Conservation (phyloP, 2,113 vertebrate species). For the Cololabis saira region DNA sequence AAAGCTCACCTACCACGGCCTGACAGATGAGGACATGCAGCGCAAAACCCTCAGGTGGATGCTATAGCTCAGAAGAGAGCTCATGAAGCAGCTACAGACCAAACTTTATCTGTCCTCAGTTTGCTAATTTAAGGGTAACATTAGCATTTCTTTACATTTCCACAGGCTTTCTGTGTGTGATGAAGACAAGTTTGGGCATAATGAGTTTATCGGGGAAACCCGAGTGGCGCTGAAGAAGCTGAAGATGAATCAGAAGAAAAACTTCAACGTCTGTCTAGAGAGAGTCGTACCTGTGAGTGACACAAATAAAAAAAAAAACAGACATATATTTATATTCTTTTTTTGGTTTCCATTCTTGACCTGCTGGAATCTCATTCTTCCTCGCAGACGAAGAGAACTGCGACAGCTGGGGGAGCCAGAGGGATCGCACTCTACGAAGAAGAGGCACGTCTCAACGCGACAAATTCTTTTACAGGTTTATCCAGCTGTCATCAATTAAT, state of each 20-base stretch:
- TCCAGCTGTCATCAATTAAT: conserved; percentile 2
- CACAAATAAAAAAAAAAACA: neutral
- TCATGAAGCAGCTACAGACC: neutral
- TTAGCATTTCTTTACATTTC: conserved; percentile 17
- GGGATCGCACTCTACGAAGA: conserved; percentile 97
- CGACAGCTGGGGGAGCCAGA: conserved; percentile 86
- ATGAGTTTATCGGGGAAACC: conserved; percentile 98
- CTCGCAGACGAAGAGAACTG: conserved; percentile 88
- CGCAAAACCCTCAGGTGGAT: conserved; percentile 92
- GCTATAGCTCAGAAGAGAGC: neutral
- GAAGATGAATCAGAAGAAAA: conserved; percentile 94
- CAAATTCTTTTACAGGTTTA: conserved; percentile 35
- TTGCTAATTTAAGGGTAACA: neutral
- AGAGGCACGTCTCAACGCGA: conserved; percentile 83
- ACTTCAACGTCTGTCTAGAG: conserved; percentile 95
- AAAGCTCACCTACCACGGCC: conserved; percentile 92
- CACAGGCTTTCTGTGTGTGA: conserved; percentile 94
- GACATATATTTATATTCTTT: neutral
- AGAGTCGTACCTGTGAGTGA: conserved; percentile 90
- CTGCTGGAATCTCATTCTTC: conserved; percentile 9
- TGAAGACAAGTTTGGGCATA: conserved; percentile 98
- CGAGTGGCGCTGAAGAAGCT: conserved; percentile 95
- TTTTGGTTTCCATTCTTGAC: conserved; percentile 27
- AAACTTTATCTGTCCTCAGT: neutral
- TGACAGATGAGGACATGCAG: conserved; percentile 96